Base-by-base conservation (phyloP, 2,113 vertebrate genomes). In the Salvelinus sp. region DNA sequence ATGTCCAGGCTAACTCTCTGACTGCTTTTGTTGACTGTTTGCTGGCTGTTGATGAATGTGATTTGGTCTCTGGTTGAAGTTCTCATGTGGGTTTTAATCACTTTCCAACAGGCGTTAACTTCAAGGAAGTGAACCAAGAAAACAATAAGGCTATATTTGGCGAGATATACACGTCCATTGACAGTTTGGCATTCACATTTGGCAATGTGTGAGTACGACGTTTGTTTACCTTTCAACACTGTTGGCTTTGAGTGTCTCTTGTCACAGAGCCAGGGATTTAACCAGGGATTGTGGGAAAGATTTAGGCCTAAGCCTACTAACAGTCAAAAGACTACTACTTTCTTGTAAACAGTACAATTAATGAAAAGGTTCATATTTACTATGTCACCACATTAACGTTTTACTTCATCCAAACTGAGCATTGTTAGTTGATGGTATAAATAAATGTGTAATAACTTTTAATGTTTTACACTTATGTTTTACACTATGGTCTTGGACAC, bases 181-280 rank as follows among this genome's bases (percentile, higher is more conserved):
- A 99, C 91, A 94, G 93, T 47, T 93, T 99, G 92, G 98, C 97
- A 70, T 97, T 98, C 90, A 98, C 96, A 30, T 98, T 99, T 89
- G 97, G 98, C 85, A 98, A 98, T 95, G 91, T 97, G 98, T 99
- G 93, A 98, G 97, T 97, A 93, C 62, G 65, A 22, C 12, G 48
- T 71, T 78, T 77, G 70, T 82, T 75, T 65, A 33, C 10, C 76
- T 89, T 85, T 88, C 75, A 86, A 47, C 83, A 70, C 65, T 14
- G 27, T 68, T 38, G 66, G 9, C 18, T 68, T 68, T 44, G 7
- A 68, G 66, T 33, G 5, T 6, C 64, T 66, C 22, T 66, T 25
- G 64, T 28, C 13, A 27, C 16, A 66, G 23, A 30, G n/a, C 63
- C 63, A 65, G 14, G 22, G 25, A 65, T 65, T 38, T 38, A 16